phyloP scores from a whole-genome alignment of 2,797 vertebrate genomes.

The Loriculus beryllinus region DNA sequence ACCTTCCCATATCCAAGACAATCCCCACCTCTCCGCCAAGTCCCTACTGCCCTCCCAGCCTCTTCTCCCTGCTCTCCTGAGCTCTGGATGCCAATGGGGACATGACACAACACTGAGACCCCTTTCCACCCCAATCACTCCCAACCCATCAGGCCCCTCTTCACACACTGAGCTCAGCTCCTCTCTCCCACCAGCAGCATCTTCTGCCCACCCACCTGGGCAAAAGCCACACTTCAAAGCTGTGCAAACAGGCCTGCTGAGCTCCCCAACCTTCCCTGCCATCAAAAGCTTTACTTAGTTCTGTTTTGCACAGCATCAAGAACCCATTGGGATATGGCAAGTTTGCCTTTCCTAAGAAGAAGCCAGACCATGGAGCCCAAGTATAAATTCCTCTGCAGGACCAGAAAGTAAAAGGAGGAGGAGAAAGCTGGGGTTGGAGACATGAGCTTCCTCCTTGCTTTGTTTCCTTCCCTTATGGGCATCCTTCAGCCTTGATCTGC shows the following conservation, averaged over 20 bases:
- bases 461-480: not conserved
- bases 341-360: not conserved
- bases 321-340: not conserved
- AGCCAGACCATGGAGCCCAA: not conserved
- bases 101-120: fast-evolving
- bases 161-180: fast-evolving
- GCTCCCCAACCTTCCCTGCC: not conserved
- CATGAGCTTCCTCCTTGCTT: not conserved
- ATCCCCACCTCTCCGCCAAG: not conserved
- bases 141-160: not conserved
- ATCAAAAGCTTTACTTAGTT: not conserved
- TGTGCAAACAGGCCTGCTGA: not conserved
- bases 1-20: not conserved
- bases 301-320: not conserved
- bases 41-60: not conserved
- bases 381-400: not conserved
- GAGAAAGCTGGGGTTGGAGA: not conserved
- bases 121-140: not conserved
- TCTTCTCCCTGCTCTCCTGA: not conserved
- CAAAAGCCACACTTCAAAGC: not conserved
- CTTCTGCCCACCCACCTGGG: not conserved
- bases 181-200: not conserved
- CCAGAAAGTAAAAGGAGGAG: not conserved
- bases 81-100: not conserved
- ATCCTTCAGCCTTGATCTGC: conserved; percentile 18